Evolutionary conservation across 2,888 invertebrate species (phyloP).

Genomic region (Hydrotaea diabolus): DNA sequence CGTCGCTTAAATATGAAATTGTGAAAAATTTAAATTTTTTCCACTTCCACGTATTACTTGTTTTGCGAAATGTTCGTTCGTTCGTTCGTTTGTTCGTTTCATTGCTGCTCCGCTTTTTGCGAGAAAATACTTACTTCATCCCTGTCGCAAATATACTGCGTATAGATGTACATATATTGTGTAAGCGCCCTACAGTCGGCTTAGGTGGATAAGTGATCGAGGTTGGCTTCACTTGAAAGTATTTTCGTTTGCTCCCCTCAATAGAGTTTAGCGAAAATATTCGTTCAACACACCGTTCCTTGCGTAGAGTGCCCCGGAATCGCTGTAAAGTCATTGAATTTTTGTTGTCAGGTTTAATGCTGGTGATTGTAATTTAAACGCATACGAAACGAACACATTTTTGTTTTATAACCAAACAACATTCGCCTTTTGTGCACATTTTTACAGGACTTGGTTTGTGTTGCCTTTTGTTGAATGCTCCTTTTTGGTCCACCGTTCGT

Average conservation of each 20-base stretch:
- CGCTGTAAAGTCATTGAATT: too few species aligned
- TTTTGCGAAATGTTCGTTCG: background rate
- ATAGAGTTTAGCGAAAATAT: too few species aligned
- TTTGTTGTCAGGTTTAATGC: background rate
- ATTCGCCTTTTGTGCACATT: slow-evolving; percentile 34
- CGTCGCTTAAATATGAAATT: slow-evolving; percentile 39
- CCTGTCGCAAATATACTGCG: background rate
- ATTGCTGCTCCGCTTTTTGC: too few species aligned
- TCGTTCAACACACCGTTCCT: too few species aligned
- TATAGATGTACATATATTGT: background rate
- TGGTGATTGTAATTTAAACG: slow-evolving; percentile 12
- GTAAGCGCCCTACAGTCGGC: background rate
- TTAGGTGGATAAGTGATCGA: too few species aligned
- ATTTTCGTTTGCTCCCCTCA: too few species aligned
- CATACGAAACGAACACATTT: background rate
- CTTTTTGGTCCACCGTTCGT: background rate
- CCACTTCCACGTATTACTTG: background rate
- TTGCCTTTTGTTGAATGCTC: slow-evolving; percentile 1
- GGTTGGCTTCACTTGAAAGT: too few species aligned
- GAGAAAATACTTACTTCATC: background rate
- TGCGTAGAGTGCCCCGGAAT: too few species aligned
- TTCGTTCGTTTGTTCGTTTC: background rate
- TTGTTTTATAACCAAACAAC: background rate
- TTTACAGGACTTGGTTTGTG: slow-evolving; percentile 6
- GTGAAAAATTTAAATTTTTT: slow-evolving; percentile 30